Evolutionary conservation across 1,140 invertebrate genomes (phyloP).

Genomic region (Steinernema khuongi): DNA sequence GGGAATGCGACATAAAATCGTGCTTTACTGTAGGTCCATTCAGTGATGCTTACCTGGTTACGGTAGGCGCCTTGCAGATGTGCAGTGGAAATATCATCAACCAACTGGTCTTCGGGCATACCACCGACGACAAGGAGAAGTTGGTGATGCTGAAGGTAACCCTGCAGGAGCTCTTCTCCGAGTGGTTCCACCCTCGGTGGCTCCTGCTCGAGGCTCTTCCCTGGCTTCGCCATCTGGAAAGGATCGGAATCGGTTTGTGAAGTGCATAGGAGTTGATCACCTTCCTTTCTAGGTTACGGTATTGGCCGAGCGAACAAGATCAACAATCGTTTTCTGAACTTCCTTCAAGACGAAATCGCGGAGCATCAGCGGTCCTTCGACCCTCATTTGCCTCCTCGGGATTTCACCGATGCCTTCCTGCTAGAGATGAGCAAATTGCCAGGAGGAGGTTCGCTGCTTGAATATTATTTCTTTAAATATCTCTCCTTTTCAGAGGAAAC

Average conservation of each 20-base stretch:
- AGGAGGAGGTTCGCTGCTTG: background rate
- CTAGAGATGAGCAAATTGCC: background rate
- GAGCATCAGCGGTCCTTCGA: background rate
- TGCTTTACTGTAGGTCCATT: background rate
- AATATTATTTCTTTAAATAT: background rate
- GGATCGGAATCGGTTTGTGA: background rate
- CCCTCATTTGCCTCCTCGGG: background rate
- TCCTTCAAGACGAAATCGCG: background rate
- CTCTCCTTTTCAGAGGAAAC: background rate
- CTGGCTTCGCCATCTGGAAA: background rate
- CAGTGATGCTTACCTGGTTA: background rate
- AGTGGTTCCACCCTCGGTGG: background rate
- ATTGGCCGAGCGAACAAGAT: background rate
- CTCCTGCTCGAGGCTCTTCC: background rate
- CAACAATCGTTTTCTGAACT: background rate
- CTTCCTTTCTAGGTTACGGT: too few relatives aligned
- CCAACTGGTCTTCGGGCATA: background rate
- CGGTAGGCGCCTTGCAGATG: background rate
- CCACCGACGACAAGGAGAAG: background rate
- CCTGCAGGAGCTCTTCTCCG: background rate
- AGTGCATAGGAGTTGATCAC: too few relatives aligned
- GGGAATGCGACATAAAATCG: background rate
- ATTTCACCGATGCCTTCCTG: background rate
- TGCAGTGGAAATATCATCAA: constrained; percentile 13
- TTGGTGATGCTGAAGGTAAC: constrained; percentile 1